Conservation (phyloP, 2,797 vertebrate species). For the Mus spretus region DNA sequence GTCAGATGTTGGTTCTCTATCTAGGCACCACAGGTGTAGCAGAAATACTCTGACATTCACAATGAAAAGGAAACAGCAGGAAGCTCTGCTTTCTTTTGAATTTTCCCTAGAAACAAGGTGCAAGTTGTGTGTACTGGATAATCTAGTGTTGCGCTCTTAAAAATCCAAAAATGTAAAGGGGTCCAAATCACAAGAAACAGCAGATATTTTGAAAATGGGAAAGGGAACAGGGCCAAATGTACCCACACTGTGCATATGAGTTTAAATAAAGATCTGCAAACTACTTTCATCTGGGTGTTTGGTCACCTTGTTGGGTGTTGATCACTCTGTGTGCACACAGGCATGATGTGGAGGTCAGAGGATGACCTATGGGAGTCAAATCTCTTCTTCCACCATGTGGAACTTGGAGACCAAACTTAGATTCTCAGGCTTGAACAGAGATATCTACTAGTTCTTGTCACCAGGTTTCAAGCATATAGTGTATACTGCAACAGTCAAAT, state of each 20-base stretch:
- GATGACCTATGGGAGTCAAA: neutral
- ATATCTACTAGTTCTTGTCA: neutral
- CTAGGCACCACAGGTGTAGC: neutral
- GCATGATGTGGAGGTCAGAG: neutral
- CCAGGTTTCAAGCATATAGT: neutral
- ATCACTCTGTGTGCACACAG: neutral
- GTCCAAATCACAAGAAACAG: neutral
- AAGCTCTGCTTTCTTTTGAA: neutral
- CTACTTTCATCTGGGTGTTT: neutral
- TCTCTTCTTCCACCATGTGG: no score
- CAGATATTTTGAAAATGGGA: neutral
- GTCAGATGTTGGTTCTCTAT: neutral
- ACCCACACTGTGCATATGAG: neutral
- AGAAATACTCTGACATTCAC: neutral
- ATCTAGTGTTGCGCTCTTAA: neutral
- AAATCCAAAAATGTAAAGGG: neutral
- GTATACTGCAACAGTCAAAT: neutral
- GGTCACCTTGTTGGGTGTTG: neutral
- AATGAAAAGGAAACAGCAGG: neutral
- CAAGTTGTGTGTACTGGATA: neutral
- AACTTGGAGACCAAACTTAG: neutral
- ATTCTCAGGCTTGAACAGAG: neutral
- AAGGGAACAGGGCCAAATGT: neutral
- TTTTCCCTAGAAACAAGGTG: constrained; percentile 16
- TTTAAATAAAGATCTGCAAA: neutral